phyloP scores from a whole-genome alignment of 1,140 invertebrate species.

The Diorhabda elongata region DNA sequence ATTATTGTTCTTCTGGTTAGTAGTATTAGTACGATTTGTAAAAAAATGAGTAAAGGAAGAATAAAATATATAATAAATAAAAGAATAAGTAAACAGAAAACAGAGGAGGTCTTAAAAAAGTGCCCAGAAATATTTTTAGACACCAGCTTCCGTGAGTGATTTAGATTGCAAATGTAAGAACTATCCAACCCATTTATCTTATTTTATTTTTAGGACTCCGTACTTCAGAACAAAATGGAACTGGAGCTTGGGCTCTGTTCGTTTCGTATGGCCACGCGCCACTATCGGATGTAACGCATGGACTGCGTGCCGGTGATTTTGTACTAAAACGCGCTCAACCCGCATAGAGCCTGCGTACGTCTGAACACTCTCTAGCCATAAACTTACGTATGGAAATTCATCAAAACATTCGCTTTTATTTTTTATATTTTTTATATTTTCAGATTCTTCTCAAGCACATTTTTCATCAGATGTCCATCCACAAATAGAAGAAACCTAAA shows the following conservation, averaged over 20 bases:
- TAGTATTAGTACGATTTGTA: conserved; percentile 5
- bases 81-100: conserved; percentile 17
- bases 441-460: neutral
- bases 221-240: too few species aligned
- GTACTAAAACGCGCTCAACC: neutral
- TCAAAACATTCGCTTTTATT: conserved; percentile 5
- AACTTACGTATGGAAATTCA: neutral
- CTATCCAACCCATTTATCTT: conserved; percentile 6
- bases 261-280: too few species aligned
- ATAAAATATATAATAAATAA: too few species aligned
- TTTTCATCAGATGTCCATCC: conserved; percentile 10
- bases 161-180: conserved; percentile 17
- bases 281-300: too few species aligned
- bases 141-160: conserved; percentile 12
- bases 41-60: conserved; percentile 16
- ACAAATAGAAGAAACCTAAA: conserved; percentile 1
- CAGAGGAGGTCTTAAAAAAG: conserved; percentile 11
- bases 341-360: conserved; percentile 2
- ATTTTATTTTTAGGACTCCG: neutral
- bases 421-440: conserved; percentile 7
- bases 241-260: too few species aligned
- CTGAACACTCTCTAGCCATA: conserved; percentile 1
- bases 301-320: too few species aligned
- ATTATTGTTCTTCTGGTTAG: conserved; percentile 5
- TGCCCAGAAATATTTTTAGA: conserved; percentile 9